Percentiles rank a stretch among this genome's conserved stretches.
These are phyloP conservation scores for Clarias macrocephalus DNA, from an alignment of 2,113 vertebrate genomes.

Conservation along the genomic window DNA sequence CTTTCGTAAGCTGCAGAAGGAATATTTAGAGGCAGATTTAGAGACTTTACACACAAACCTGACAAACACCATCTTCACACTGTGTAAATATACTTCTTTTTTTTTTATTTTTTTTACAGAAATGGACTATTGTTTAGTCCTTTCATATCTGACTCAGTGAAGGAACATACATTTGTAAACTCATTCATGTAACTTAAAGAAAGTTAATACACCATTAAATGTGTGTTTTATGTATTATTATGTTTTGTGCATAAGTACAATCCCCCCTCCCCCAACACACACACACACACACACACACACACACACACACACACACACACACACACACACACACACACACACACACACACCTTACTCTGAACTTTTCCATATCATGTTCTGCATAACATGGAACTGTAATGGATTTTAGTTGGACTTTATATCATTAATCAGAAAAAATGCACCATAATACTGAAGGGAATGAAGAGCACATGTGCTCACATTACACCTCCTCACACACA, in stretches of 20 bases:
- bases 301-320: no score
- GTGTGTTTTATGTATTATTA: not conserved
- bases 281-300: no score
- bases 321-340: no score
- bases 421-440: not conserved
- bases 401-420: not conserved
- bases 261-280: not conserved
- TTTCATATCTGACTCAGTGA: not conserved
- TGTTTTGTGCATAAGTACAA: not conserved
- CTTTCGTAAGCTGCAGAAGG: slow-evolving; percentile 72
- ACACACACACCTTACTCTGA: no score
- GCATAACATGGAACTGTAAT: not conserved
- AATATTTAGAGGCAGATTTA: slow-evolving; percentile 27
- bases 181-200: not conserved
- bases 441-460: not conserved
- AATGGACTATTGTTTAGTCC: not conserved
- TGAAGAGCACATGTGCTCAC: no score
- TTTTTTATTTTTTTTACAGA: not conserved
- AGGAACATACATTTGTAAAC: not conserved
- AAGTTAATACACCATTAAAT: not conserved
- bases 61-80: not conserved
- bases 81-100: not conserved
- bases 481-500: no score
- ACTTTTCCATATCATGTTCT: not conserved
- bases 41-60: slow-evolving; percentile 10